A percentile compares a stretch with the other conserved stretches of the same genome.
These are phyloP conservation scores for Pelusios castaneus DNA, from an alignment of 2,113 vertebrate genomes.

Conservation along the genomic window DNA sequence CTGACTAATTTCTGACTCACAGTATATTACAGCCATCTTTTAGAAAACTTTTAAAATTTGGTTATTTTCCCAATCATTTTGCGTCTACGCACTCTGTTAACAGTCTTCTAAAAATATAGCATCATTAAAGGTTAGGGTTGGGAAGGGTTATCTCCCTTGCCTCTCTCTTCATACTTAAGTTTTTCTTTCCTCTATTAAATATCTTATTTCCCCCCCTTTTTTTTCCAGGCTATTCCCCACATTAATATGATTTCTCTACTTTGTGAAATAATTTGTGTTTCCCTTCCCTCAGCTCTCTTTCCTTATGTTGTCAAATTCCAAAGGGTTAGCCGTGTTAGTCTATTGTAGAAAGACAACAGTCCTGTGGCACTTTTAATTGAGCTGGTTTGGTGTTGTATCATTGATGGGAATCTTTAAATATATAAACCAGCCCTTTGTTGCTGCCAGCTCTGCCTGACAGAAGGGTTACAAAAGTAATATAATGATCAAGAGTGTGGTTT, in stretches of 20 bases:
- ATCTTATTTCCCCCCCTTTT: background rate
- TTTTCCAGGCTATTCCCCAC: background rate
- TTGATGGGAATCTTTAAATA: too few species aligned
- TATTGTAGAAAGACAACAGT: too few species aligned
- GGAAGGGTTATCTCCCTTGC: background rate
- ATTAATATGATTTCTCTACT: rapidly evolving
- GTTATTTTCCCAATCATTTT: background rate
- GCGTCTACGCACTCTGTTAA: background rate
- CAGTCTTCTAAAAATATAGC: background rate
- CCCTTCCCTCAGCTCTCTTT: background rate
- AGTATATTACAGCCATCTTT: background rate
- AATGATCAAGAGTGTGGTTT: too few species aligned
- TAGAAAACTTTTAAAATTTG: background rate
- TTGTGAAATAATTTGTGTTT: background rate
- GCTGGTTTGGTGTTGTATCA: too few species aligned
- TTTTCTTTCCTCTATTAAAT: background rate
- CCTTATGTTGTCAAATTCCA: background rate
- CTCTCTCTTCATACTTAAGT: background rate
- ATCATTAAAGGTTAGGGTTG: too few species aligned
- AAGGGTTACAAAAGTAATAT: too few species aligned
- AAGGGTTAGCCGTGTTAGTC: too few species aligned
- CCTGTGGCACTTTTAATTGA: too few species aligned
- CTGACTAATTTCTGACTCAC: background rate
- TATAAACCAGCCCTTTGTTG: too few species aligned
- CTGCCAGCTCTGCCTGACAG: too few species aligned